Percentiles rank a stretch among this genome's conserved stretches.
Conservation (phyloP, 2,888 invertebrate genomes). For the Mellilla xanthometata region DNA sequence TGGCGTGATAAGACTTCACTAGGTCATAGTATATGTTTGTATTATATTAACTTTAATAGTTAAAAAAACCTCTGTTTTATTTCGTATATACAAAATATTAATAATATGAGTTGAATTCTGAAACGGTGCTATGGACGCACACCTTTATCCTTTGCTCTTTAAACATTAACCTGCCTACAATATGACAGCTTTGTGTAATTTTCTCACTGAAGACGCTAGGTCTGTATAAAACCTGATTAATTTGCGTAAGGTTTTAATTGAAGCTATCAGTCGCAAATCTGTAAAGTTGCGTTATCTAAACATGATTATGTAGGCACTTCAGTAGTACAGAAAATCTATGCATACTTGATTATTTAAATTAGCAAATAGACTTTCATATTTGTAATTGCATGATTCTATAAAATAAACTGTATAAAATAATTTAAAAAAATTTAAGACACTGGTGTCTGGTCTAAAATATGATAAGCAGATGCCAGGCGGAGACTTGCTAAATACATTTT, state of each 20-base stretch:
- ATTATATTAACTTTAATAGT: too few relatives aligned
- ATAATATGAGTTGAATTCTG: neutral
- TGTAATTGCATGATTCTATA: neutral
- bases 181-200: slow-evolving; percentile 38
- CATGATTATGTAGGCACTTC: neutral
- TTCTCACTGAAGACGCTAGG: slow-evolving; percentile 17
- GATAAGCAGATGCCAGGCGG: too few relatives aligned
- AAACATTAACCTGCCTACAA: slow-evolving; percentile 36
- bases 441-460: too few relatives aligned
- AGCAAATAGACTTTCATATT: neutral
- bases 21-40: too few relatives aligned
- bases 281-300: neutral
- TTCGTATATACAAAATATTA: too few relatives aligned
- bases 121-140: neutral
- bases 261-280: slow-evolving; percentile 17
- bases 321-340: neutral
- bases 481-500: too few relatives aligned
- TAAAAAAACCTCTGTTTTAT: too few relatives aligned
- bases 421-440: too few relatives aligned
- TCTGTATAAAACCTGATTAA: slow-evolving; percentile 31
- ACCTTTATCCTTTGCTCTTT: slow-evolving; percentile 31
- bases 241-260: slow-evolving; percentile 37
- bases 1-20: too few relatives aligned
- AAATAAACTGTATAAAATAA: too few relatives aligned
- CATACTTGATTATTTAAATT: neutral